Base-by-base conservation (phyloP, 2,797 vertebrate genomes). In the Falco columbarius region DNA sequence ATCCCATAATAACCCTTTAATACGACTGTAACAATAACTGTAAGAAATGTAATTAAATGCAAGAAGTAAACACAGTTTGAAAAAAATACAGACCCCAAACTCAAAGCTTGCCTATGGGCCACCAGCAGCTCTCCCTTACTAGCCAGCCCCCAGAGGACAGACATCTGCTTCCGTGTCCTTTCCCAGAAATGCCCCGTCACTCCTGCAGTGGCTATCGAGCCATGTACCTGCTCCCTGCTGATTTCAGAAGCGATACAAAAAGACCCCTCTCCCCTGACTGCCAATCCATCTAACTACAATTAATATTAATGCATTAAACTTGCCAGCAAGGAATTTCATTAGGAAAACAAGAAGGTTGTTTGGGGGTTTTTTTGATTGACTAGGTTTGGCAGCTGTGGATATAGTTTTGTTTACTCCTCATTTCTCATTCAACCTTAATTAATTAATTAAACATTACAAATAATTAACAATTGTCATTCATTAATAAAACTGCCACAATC, bases 31-130 rank as follows among this genome's bases (percentile, higher is more conserved):
- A 26, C 18, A 76, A 34, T 66, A 73, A 59, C 67, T 62, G 29
- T 88, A 49, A 93, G 38, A 80, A 86, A 63, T 55, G 11, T 83
- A 74, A 80, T 74, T 73, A 80, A 62, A 46, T 59, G 11, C n/a
- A 70, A 63, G 27, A 83, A 77, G 17, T 59, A 63, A 88, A 63
- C 9, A 42, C 1, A 1, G 55, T 72, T 30, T 40, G 30, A n/a
- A 56, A 67, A 86, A 86, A 86, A 70, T 27, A 54, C 20, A 84
- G 71, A 52, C 30, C n/a, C 8, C 26, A 36, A 68, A 76, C 27
- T 56, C 4, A 15, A 82, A 80, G 20, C 21, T 76, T 65, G 55
- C 46, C 24, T 13, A 4, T 29, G 34, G 29, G 42, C 32, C 18
- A 26, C 55, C 0, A 0, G 30, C 47, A 80, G 17, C 17, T 51